A percentile compares a stretch with the other conserved stretches of the same genome.
Evolutionary conservation across 2,113 vertebrate genomes (phyloP).

Genomic region (Sakesphorus luctuosus): DNA sequence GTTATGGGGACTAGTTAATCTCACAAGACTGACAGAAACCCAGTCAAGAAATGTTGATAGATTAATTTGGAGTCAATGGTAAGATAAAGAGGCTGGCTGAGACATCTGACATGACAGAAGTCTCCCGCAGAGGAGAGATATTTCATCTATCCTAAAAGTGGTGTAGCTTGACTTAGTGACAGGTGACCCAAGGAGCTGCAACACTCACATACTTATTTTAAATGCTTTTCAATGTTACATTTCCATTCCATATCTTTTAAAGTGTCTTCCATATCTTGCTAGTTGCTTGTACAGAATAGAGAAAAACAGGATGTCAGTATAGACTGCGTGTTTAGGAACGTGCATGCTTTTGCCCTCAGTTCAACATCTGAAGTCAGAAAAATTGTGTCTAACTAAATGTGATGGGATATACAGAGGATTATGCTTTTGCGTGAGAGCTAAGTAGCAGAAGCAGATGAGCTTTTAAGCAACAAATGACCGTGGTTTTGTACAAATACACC

Average conservation of each 20-base stretch:
- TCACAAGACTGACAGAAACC: neutral
- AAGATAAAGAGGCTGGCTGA: slow-evolving; percentile 3
- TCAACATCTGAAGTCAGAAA: neutral
- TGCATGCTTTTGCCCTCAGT: neutral
- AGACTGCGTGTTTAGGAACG: neutral
- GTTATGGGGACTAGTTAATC: neutral
- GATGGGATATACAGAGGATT: neutral
- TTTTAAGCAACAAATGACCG: neutral
- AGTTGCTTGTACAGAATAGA: neutral
- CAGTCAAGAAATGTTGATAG: neutral
- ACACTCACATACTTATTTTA: neutral
- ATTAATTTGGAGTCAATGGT: neutral
- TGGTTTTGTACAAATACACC: slow-evolving; percentile 10
- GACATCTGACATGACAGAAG: neutral
- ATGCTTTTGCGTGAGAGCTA: neutral
- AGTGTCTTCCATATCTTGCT: neutral
- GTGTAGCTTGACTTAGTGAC: neutral
- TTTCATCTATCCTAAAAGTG: neutral
- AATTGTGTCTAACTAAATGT: neutral
- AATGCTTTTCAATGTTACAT: neutral
- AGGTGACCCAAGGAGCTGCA: neutral
- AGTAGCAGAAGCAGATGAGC: slow-evolving; percentile 11
- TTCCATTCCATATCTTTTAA: neutral
- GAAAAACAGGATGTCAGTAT: neutral
- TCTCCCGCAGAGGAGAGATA: neutral